These are phyloP conservation scores for Exephanes ischioxanthus DNA, from an alignment of 2,888 invertebrate species.

Conservation along the genomic window DNA sequence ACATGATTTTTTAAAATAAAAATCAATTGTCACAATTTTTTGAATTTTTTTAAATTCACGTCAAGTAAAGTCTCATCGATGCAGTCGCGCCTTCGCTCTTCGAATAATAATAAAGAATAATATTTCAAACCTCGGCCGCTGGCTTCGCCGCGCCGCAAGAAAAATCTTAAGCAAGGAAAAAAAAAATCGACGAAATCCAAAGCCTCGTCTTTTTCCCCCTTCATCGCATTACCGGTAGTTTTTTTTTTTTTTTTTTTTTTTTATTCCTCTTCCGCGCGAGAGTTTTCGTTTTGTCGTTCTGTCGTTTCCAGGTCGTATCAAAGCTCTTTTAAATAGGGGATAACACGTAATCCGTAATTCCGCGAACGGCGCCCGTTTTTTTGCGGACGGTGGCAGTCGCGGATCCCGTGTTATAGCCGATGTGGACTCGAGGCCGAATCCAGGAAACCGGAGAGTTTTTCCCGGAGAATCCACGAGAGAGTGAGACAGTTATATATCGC, in stretches of 20 bases:
- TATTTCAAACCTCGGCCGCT: not conserved
- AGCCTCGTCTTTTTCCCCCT: not conserved
- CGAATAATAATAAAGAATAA: not conserved
- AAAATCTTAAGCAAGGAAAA: not conserved
- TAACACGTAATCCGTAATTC: conserved; percentile 54
- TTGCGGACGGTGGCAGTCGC: not conserved
- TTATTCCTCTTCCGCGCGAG: not conserved
- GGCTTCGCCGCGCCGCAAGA: not conserved
- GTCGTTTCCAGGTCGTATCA: conserved; percentile 31
- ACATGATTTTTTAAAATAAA: too few species aligned
- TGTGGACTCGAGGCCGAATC: conserved; percentile 9
- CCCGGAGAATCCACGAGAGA: conserved; percentile 7
- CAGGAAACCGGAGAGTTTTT: not conserved
- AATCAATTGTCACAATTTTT: not conserved
- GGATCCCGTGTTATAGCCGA: not conserved
- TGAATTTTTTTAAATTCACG: too few species aligned
- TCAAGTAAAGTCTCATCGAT: too few species aligned
- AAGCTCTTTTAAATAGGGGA: conserved; percentile 49
- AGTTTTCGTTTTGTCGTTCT: not conserved
- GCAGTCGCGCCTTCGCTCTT: too few species aligned
- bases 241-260: not conserved
- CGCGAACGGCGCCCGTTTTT: conserved; percentile 1
- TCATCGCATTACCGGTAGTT: not conserved
- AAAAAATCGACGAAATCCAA: not conserved
- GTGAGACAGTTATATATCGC: conserved; percentile 4